Evolutionary conservation across 1,140 invertebrate species (phyloP).

Genomic region (Microplitis demolitor): DNA sequence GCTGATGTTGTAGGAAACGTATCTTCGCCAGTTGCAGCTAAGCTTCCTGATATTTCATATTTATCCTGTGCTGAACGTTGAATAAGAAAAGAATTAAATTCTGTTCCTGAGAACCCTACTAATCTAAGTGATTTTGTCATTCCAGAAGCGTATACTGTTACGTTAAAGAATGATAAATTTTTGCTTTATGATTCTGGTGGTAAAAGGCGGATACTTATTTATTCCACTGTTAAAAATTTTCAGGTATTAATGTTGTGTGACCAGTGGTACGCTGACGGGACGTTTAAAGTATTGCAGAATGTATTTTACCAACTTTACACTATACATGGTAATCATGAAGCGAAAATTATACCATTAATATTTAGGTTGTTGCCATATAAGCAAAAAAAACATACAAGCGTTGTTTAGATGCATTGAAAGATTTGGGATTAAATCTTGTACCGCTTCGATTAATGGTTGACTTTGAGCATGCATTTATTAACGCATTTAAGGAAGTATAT

Average conservation of each 20-base stretch:
- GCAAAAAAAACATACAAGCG: too few relatives aligned
- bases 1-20: not conserved
- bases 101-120: not conserved
- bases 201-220: not conserved
- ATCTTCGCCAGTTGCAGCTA: not conserved
- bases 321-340: too few relatives aligned
- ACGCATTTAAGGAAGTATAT: too few relatives aligned
- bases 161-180: not conserved
- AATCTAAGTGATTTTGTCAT: not conserved
- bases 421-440: too few relatives aligned
- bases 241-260: not conserved
- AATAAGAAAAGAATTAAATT: not conserved
- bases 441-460: too few relatives aligned
- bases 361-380: too few relatives aligned
- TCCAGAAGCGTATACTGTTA: not conserved
- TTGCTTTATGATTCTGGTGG: not conserved
- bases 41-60: not conserved
- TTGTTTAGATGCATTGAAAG: too few relatives aligned
- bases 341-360: too few relatives aligned
- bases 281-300: not conserved
- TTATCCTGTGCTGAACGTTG: not conserved
- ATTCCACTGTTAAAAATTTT: not conserved
- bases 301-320: not conserved
- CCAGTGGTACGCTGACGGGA: not conserved
- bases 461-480: too few relatives aligned